phyloP scores from a whole-genome alignment of 1,140 invertebrate species.

The Diachasma alloeum region DNA sequence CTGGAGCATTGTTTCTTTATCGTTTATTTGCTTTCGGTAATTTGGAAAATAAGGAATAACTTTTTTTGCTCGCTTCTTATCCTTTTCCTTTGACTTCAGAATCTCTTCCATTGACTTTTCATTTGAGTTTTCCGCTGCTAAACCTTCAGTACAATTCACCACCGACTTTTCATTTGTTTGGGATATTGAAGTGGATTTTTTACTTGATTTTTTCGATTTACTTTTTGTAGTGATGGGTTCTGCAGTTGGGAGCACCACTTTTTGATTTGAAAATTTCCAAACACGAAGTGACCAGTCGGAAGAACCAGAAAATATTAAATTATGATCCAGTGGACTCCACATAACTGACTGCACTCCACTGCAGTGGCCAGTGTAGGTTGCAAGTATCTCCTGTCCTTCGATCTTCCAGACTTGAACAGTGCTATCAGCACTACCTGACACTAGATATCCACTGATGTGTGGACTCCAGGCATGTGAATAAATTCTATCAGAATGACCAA shows the following conservation, averaged over 20 bases:
- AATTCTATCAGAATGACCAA: slow-evolving; percentile 69
- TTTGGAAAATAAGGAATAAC: slow-evolving; percentile 40
- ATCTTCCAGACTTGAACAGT: slow-evolving; percentile 79
- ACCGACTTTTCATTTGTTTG: not conserved
- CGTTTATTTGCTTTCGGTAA: slow-evolving; percentile 37
- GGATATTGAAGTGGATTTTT: slow-evolving; percentile 6
- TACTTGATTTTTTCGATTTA: slow-evolving; percentile 37
- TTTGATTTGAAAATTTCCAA: slow-evolving; percentile 66
- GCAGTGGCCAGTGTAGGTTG: slow-evolving; percentile 67
- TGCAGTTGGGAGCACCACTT: slow-evolving; percentile 28
- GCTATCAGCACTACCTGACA: slow-evolving; percentile 75
- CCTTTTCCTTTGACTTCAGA: not conserved
- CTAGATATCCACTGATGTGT: slow-evolving; percentile 71
- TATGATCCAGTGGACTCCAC: slow-evolving; percentile 73
- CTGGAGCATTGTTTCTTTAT: slow-evolving; percentile 33
- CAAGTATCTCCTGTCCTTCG: slow-evolving; percentile 65
- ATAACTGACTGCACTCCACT: slow-evolving; percentile 67
- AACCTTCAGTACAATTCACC: too few relatives aligned
- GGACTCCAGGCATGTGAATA: slow-evolving; percentile 77
- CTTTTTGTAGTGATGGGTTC: slow-evolving; percentile 32
- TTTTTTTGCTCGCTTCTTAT: slow-evolving; percentile 12
- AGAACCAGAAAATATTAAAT: slow-evolving; percentile 71
- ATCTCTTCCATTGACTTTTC: not conserved
- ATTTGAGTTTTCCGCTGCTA: not conserved
- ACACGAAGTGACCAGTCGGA: slow-evolving; percentile 69